A percentile compares a stretch with the other conserved stretches of the same genome.
Evolutionary conservation across 2,797 vertebrate species (phyloP).

Genomic region (Hafferia zeledoni): DNA sequence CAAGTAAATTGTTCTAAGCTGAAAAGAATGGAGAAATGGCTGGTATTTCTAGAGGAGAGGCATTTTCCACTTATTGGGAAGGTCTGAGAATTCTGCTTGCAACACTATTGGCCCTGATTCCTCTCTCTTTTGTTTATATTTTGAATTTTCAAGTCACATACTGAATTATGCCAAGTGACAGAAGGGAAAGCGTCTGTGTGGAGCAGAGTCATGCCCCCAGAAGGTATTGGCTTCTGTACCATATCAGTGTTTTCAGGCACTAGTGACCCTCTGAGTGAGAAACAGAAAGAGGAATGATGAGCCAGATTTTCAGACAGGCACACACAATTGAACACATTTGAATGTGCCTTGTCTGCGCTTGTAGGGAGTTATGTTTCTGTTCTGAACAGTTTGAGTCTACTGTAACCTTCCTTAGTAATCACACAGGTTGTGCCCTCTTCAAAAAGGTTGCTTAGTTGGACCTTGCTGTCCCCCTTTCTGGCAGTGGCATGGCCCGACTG

Average conservation of each 20-base stretch:
- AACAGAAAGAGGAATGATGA: not conserved
- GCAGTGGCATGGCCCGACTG: not conserved
- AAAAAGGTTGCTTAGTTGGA: not conserved
- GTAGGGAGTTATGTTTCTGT: not conserved
- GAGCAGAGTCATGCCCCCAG: constrained; percentile 5
- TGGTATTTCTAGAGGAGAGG: not conserved
- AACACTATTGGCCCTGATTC: not conserved
- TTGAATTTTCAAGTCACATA: constrained; percentile 44
- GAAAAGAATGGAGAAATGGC: not conserved
- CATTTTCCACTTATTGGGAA: not conserved
- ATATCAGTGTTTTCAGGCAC: constrained; percentile 39
- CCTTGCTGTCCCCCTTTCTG: not conserved
- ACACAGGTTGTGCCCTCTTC: not conserved
- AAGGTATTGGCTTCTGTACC: not conserved
- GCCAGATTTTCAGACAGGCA: constrained; percentile 30
- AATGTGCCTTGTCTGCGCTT: not conserved
- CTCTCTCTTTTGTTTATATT: constrained; percentile 41
- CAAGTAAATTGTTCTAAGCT: not conserved
- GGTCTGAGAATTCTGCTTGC: not conserved
- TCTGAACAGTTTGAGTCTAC: not conserved
- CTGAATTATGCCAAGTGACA: constrained; percentile 46
- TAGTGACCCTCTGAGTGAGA: constrained; percentile 27
- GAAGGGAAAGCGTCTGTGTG: constrained; percentile 19
- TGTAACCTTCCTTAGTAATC: not conserved
- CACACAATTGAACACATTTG: not conserved